A percentile compares a stretch with the other conserved stretches of the same genome.
Conservation (phyloP, 2,888 invertebrate genomes). For the Sesia bembeciformis region DNA sequence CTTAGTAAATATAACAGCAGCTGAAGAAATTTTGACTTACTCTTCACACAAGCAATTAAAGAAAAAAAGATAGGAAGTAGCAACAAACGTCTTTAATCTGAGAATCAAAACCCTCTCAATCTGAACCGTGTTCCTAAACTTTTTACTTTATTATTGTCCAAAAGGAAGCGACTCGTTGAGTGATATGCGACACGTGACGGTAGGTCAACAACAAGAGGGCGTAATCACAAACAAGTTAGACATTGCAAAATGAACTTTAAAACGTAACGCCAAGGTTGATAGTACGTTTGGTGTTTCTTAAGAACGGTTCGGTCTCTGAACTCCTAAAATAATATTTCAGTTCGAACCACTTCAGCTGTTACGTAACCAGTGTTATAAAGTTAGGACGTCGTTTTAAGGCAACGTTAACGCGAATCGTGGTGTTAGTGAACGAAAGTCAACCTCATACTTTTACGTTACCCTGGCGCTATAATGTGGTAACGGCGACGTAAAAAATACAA, state of each 20-base stretch:
- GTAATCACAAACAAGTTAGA: slow-evolving; percentile 20
- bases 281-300: slow-evolving; percentile 20
- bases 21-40: too few species aligned
- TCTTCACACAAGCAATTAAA: too few species aligned
- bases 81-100: slow-evolving; percentile 28
- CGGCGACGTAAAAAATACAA: too few species aligned
- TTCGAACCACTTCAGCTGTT: slow-evolving; percentile 61
- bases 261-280: slow-evolving; percentile 32
- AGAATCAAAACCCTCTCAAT: slow-evolving; percentile 27
- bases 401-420: slow-evolving; percentile 34
- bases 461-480: too few species aligned
- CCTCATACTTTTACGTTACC: neutral
- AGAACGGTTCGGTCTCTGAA: slow-evolving; percentile 52
- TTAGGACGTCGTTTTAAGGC: slow-evolving; percentile 45
- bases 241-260: slow-evolving; percentile 46
- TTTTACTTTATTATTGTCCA: slow-evolving; percentile 62
- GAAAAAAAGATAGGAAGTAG: neutral
- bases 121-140: slow-evolving; percentile 16
- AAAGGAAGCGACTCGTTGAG: slow-evolving; percentile 66
- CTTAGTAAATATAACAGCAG: too few species aligned
- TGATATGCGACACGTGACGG: slow-evolving; percentile 71
- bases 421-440: slow-evolving; percentile 1
- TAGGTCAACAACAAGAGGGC: slow-evolving; percentile 29
- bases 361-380: slow-evolving; percentile 67
- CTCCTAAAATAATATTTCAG: slow-evolving; percentile 73